These are phyloP conservation scores for Martes flavigula DNA, from an alignment of 2,797 vertebrate genomes.

Conservation along the genomic window DNA sequence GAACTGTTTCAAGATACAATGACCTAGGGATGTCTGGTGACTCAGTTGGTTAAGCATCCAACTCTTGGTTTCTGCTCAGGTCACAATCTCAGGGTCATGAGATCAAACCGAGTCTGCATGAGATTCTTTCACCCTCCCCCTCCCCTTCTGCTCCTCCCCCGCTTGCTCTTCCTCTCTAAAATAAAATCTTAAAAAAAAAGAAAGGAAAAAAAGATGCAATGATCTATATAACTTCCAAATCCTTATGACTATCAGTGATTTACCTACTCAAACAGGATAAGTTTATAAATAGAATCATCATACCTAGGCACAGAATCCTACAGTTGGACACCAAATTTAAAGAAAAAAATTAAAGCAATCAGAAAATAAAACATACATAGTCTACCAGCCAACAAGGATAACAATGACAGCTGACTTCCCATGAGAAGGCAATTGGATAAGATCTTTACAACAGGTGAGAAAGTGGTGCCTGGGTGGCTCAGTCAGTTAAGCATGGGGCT, in stretches of 20 bases:
- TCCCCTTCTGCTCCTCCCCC: too few species aligned
- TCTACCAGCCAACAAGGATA: neutral
- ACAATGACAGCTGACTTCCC: neutral
- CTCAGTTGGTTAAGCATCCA: too few species aligned
- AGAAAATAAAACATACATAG: neutral
- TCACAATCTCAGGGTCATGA: too few species aligned
- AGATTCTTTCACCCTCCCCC: too few species aligned
- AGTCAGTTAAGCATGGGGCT: neutral
- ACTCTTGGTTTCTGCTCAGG: too few species aligned
- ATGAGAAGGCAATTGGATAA: neutral
- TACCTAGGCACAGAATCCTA: neutral
- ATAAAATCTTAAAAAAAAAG: too few species aligned
- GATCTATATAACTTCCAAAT: neutral
- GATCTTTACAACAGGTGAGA: neutral
- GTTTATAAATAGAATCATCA: neutral
- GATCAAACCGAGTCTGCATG: too few species aligned
- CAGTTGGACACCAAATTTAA: neutral
- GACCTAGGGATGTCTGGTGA: neutral
- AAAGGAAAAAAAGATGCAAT: neutral
- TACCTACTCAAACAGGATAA: neutral
- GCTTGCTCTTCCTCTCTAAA: too few species aligned
- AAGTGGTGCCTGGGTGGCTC: neutral
- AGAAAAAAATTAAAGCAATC: neutral
- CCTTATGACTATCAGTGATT: neutral
- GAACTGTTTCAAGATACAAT: neutral